Evolutionary conservation across 2,113 vertebrate genomes (phyloP), one percentile per base, ranked within the genome.

Genomic region (Symphodus melops): DNA sequence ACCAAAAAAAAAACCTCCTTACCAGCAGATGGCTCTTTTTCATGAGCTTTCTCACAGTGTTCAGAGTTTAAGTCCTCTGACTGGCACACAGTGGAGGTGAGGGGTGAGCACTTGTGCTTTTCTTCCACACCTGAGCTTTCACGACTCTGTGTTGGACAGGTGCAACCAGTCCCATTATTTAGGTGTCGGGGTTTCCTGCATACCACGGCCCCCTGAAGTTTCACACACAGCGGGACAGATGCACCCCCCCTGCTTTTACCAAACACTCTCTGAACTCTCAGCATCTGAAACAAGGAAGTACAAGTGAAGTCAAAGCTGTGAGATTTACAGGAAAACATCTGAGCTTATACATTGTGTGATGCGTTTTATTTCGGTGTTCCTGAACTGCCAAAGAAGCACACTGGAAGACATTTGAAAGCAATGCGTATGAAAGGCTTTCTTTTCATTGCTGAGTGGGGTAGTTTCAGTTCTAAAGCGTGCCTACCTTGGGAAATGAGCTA

Each of bases 161-260:
- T 44, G 36, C 9, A 67, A 19, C 54, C 57, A 19, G 75, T 64
- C 36, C 53, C 62, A 42, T 44, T 70, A 11, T 39, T 70, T 19
- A 64, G 75, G 21, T 57, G 75, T 1, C 65, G 83, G n/a, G 77
- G 52, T 68, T 78, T 84, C 51, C 75, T 81, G 85, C 91, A 93
- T 17, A 87, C 75, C 5, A 92, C 90, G 3, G 73, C 83, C 3
- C 91, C 91, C 60, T 94, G 93, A 75, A 99, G 94, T 68, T 95
- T 97, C 33, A 98, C 73, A 59, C 95, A 96, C 75, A 98, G 88
- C 0, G 96, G 96, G 63, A 99, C 94, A 7, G 81, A 86, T 44
- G 92, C 81, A 2, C 95, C 96, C 0, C 91, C 93, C 77, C 58
- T 94, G 89, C 90, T 92, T 82, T 58, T 92, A 41, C 96, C 94